Evolutionary conservation across 2,113 vertebrate species (phyloP).

Genomic region (Ophiodon elongatus): DNA sequence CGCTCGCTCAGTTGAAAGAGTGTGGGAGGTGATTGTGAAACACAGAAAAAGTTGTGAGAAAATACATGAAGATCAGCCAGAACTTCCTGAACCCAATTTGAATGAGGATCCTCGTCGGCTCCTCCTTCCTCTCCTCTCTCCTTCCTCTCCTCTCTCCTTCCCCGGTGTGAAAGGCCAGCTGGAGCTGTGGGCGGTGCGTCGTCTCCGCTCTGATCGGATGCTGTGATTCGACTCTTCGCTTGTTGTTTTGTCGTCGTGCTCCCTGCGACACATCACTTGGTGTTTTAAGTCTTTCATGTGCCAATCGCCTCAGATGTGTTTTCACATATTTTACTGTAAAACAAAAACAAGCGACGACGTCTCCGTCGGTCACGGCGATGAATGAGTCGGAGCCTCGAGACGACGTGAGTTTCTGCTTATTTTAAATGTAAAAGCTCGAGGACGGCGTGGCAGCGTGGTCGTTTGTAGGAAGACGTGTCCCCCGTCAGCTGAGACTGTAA

Average conservation of each 20-base stretch:
- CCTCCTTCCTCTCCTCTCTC: constrained; percentile 11
- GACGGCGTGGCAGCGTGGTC: no score
- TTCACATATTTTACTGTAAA: constrained; percentile 16
- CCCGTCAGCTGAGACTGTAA: no score
- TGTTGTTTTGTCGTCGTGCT: not conserved
- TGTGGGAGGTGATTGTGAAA: constrained; percentile 38
- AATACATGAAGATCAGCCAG: not conserved
- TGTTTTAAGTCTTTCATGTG: constrained; percentile 1
- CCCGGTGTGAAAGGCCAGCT: not conserved
- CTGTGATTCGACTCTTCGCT: not conserved
- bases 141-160: not conserved
- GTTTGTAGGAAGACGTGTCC: not conserved
- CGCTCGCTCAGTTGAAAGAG: constrained; percentile 12
- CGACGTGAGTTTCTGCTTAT: not conserved
- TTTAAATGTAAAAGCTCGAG: not conserved
- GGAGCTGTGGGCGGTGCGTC: not conserved
- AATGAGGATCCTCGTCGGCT: no score
- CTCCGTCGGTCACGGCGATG: no score
- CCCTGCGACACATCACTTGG: not conserved
- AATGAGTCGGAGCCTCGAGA: not conserved
- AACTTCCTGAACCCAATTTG: not conserved
- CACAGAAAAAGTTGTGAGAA: not conserved
- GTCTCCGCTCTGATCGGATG: not conserved
- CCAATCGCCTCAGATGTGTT: not conserved
- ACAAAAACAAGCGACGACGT: not conserved